Base-by-base conservation (phyloP, 2,888 invertebrate genomes). In the Junonia oenone region DNA sequence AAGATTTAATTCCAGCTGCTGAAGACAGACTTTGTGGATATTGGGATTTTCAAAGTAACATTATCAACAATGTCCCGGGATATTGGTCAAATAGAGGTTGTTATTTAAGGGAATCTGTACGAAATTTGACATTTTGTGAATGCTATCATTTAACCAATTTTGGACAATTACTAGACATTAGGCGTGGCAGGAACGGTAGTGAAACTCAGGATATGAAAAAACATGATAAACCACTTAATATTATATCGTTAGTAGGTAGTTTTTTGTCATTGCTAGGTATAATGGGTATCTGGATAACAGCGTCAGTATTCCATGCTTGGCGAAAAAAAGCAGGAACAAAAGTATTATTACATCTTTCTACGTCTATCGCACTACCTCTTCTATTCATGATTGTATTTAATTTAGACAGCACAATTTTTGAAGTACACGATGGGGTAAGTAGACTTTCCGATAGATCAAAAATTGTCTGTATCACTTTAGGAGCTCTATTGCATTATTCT, bases 401-500 rank as follows among this genome's bases (percentile, higher is more conserved):
- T 70, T 71, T 86, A 59, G 80, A 82, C 61, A 67, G 68, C 57
- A 66, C 67, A 26, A 72, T 85, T 35, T 79, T 85, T 63, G 48
- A 64, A 46, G 62, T 73, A 58, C 55, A 68, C n/a, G 61, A 79
- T 38, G 78, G 71, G 33, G 55, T 60, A 14, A 72, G 68, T 49
- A 51, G 59, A 26, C 63, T 81, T 22, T 64, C 73, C 33, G 68
- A 81, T 38, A 51, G 75, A 50, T 76, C 68, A 67, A 72, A 67
- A 64, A 68, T 62, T 17, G 57, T 82, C 33, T 94, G 94, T 68
- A 86, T 93, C 38, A 65, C 83, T n/a, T 78, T 93, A 11, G 94
- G 94, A 2, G 91, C 92, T 6, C 64, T 92, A 4, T 74, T 94
- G 35, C 94, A 94, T 68, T 94, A 94, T 73, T 92, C 93, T 15